These are phyloP conservation scores for Lucifuga dentata DNA, from an alignment of 2,113 vertebrate genomes.

Conservation along the genomic window DNA sequence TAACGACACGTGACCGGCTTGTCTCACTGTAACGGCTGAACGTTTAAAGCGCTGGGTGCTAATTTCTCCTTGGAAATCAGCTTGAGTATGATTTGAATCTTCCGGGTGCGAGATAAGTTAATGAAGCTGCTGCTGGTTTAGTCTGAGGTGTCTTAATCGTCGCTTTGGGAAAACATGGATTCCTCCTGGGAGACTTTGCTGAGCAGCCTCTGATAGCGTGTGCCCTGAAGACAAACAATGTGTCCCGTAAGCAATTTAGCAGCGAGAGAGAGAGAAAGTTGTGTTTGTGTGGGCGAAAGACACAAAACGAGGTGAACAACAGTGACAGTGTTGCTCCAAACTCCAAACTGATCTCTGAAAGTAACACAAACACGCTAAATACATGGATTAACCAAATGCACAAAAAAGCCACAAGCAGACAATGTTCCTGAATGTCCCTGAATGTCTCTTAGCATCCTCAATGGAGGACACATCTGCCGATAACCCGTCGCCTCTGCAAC, in stretches of 20 bases:
- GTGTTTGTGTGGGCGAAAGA: background rate
- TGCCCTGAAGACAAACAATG: slow-evolving; percentile 30
- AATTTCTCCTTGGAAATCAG: background rate
- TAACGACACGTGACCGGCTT: background rate
- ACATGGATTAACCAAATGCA: background rate
- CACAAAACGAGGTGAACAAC: background rate
- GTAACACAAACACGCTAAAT: background rate
- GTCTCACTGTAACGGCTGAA: background rate
- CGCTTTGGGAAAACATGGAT: slow-evolving; percentile 19
- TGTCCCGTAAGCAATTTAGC: slow-evolving; percentile 41
- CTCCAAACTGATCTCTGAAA: background rate
- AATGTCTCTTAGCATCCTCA: background rate
- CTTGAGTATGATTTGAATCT: background rate
- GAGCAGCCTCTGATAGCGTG: slow-evolving; percentile 30
- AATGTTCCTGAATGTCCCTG: slow-evolving; percentile 3
- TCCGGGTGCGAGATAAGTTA: background rate
- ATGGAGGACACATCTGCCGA: slow-evolving; percentile 21
- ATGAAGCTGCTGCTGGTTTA: slow-evolving; percentile 4
- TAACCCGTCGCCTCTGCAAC: slow-evolving; percentile 29
- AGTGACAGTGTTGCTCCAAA: background rate
- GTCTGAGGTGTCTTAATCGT: slow-evolving; percentile 15
- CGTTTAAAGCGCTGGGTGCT: background rate
- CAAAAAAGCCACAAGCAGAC: slow-evolving; percentile 12
- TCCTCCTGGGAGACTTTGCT: slow-evolving; percentile 21
- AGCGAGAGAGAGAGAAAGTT: slow-evolving; percentile 6